Base-by-base conservation (phyloP, 2,888 invertebrate species). In the Rotaria sp. region DNA sequence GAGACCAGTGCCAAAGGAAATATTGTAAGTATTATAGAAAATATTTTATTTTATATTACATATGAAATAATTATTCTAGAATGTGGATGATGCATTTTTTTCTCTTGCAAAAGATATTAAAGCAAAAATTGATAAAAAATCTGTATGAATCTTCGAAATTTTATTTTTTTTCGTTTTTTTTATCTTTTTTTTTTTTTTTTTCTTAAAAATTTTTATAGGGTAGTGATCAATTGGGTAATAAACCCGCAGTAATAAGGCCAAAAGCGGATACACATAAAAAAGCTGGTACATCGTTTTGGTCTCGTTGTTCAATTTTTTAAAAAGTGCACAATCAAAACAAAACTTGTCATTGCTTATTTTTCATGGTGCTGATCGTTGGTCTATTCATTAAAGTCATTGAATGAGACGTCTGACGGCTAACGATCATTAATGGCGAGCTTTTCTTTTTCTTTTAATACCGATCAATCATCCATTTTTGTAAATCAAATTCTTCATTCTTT, bases 1-100 rank as follows among this genome's bases (percentile, higher is more conserved):
- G 99, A 99, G 93, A 99, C 98, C 85, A 97, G 97, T 89, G 99
- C 99, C 86, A 99, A 99, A 93, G 95, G 96, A 88, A 96, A 96
- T 45, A 45, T 80, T 91, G 67, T 67, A 67, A 67, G 67, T 67
- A 67, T 67, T 8, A 5, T 35, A 2, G 2, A 35, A 15, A 35
- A 35, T 21, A 35, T 35, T 5, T 30, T 67, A 13, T 18, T 18
- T 50, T 13, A 18, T 30, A 67, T 35, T 30, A 1, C 1, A 13
- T 35, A 30, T 4, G 15, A 21, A 13, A 35, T 35, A 0, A 35
- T 35, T 30, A 35, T 67, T 67, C 2, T 35, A 67, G 67, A 96
- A 98, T 92, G 96, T 99, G 84, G 98, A 99, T 92, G 96, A 96
- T 89, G 97, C 97, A 87, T 99, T 99, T 74, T 55, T 85, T n/a